These are phyloP conservation scores for Sitobion miscanthi DNA, from an alignment of 1,140 invertebrate genomes.

Conservation along the genomic window DNA sequence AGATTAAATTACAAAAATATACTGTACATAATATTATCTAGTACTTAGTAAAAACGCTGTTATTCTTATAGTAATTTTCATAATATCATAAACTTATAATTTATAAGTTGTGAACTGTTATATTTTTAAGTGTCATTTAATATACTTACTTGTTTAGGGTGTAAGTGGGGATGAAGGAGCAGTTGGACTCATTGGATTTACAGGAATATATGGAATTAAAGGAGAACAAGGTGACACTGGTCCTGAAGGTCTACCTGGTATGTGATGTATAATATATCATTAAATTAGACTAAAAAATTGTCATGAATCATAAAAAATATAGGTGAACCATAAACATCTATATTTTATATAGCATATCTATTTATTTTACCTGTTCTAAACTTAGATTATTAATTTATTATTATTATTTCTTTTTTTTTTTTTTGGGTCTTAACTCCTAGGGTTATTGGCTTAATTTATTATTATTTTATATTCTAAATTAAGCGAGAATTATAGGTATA, in stretches of 20 bases:
- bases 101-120: neutral
- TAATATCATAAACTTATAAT: neutral
- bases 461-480: too few relatives aligned
- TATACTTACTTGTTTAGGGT: conserved; percentile 37
- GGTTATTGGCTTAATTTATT: too few relatives aligned
- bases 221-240: conserved; percentile 64
- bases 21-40: neutral
- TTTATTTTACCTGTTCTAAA: too few relatives aligned
- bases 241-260: conserved; percentile 57
- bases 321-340: too few relatives aligned
- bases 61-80: neutral
- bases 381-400: too few relatives aligned
- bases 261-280: neutral
- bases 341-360: too few relatives aligned
- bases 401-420: too few relatives aligned
- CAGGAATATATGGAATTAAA: conserved; percentile 61
- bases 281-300: neutral
- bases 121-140: neutral
- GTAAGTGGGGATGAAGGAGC: conserved; percentile 41
- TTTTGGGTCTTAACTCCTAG: too few relatives aligned
- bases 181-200: conserved; percentile 56
- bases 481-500: too few relatives aligned
- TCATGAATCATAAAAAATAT: too few relatives aligned
- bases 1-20: neutral
- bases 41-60: neutral